Base-by-base conservation (phyloP, 2,113 vertebrate genomes). In the Recurvirostra avosetta region DNA sequence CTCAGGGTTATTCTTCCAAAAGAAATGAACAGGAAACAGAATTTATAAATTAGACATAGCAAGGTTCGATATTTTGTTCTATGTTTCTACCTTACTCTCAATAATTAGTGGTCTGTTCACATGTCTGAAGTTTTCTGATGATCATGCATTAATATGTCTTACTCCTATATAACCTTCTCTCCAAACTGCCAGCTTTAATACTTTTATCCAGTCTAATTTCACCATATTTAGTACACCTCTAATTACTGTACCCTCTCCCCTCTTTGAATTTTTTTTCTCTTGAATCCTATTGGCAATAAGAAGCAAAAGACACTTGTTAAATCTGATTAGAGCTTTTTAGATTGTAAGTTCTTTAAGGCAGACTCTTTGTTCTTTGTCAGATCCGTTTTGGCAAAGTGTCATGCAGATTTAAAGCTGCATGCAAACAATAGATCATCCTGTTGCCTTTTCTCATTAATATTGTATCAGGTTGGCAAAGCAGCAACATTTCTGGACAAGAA, bases 351-450 rank as follows among this genome's bases (percentile, higher is more conserved):
- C 49, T 91, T 55, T 62, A 81, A 85, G 73, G 49, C 65, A 96
- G 73, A 73, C 36, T 96, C 86, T 92, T 94, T 96, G 86, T 85
- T 96, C 95, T 94, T 94, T 91, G 92, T 94, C 94, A 96, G 79
- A 91, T 91, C 43, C 1, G 0, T 83, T 94, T 94, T 75, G 84
- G 80, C 45, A 72, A 89, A 65, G 50, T 87, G 94, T 87, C 92
- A 87, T 0, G 1, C 18, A 89, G 61, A 85, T 81, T 92, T 68
- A 92, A 62, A 94, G 25, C 77, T 87, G 66, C 61, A 78, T 82
- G 71, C 76, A 97, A 91, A 94, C 94, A 96, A 79, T 2, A 86
- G 76, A 89, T 92, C 91, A 94, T 68, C 73, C 73, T 81, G 30
- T 82, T 94, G 91, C 66, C 70, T 96, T 89, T 93, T 61, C 2